These are phyloP conservation scores for Chondrosia reniformis DNA, from an alignment of 37 sponge, comb jelly and placozoan genomes.

Conservation along the genomic window DNA sequence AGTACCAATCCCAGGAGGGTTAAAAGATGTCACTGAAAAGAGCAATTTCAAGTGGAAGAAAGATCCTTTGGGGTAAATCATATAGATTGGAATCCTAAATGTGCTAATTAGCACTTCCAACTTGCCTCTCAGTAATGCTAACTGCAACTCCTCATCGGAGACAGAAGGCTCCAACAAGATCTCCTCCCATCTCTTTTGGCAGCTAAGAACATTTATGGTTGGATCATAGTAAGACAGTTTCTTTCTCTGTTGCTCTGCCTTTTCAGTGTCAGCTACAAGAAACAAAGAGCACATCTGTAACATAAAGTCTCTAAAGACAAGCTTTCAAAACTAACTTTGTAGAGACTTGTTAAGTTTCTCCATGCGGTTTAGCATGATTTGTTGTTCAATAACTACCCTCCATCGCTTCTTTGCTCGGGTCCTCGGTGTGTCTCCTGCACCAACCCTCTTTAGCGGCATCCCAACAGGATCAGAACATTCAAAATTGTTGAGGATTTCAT, in stretches of 20 bases:
- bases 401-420: slow-evolving; percentile 41
- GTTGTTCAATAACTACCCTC: slow-evolving; percentile 68
- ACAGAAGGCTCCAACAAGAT: not conserved
- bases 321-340: slow-evolving; percentile 25
- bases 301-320: not conserved
- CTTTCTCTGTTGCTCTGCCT: slow-evolving; percentile 19
- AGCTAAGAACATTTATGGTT: slow-evolving; percentile 6
- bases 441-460: not conserved
- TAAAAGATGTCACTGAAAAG: too few relatives aligned
- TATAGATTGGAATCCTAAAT: too few relatives aligned
- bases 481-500: not conserved
- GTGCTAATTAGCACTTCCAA: too few relatives aligned
- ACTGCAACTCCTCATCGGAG: not conserved
- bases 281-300: not conserved
- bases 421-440: not conserved
- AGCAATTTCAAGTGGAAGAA: too few relatives aligned
- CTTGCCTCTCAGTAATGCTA: slow-evolving; percentile 1
- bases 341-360: slow-evolving; percentile 44
- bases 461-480: not conserved
- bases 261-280: not conserved
- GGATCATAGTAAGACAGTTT: slow-evolving; percentile 28
- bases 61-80: too few relatives aligned
- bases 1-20: too few relatives aligned
- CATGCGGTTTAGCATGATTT: slow-evolving; percentile 60
- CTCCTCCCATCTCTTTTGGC: not conserved